Conservation (phyloP, 2,113 vertebrate species). For the Malurus cyaneus region DNA sequence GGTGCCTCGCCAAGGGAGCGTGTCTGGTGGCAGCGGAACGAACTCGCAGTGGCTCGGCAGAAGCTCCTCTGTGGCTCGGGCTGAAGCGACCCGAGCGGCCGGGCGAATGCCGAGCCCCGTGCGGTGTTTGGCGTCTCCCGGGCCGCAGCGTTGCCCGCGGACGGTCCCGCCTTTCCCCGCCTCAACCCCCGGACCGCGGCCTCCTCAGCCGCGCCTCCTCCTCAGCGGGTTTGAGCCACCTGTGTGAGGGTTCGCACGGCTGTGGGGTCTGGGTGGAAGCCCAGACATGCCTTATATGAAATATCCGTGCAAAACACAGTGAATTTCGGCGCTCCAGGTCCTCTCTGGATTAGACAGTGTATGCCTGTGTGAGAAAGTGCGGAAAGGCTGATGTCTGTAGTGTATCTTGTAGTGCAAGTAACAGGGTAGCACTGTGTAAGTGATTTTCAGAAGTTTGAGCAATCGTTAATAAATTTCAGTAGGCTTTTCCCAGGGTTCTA, state of each 20-base stretch:
- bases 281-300: fast-evolving
- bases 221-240: fast-evolving
- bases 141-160: background rate
- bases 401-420: fast-evolving
- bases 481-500: background rate
- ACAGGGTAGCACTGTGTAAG: background rate
- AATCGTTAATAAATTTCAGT: background rate
- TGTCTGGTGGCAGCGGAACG: background rate
- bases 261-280: fast-evolving
- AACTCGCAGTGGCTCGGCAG: background rate
- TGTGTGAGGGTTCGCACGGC: fast-evolving
- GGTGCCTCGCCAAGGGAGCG: background rate
- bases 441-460: background rate
- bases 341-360: fast-evolving
- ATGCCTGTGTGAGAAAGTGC: background rate
- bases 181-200: background rate
- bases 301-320: fast-evolving
- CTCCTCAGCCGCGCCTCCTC: background rate
- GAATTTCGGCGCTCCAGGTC: fast-evolving
- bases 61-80: background rate
- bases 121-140: background rate
- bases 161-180: background rate
- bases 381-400: background rate
- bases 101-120: background rate
- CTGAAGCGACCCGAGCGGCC: background rate